Evolutionary conservation across 2,113 vertebrate genomes (phyloP), one percentile per base, ranked within the genome.

Genomic region (Astur gentilis): DNA sequence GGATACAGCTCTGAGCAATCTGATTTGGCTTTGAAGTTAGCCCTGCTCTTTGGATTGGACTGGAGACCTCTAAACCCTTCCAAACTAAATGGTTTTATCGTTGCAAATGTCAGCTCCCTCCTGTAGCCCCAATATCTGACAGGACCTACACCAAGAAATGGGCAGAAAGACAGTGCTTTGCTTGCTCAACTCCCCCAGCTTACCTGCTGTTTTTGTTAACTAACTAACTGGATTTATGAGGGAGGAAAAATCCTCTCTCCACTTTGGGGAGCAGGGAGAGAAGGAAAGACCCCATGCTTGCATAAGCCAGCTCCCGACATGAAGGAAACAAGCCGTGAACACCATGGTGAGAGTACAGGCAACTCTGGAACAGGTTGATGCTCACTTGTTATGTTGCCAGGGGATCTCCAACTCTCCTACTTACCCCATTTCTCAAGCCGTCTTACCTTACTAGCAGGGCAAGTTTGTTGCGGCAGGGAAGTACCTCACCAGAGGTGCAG

Each of bases 291-390:
- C 19, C 27, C 72, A 16, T 13, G 9, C 6, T 17, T 44, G 6
- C 6, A 61, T 10, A 49, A 91, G 54, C 8, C 62, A 90, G 11
- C 12, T 72, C 50, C 21, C 12, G 61, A 3, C 1, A 2, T 1
- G 20, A 93, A 83, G 71, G 31, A 62, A 90, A 66, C 14, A 61
- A 50, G 7, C 25, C 0, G 0, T 5, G 2, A 78, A 22, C 50
- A 64, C 20, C 47, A 26, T 0, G 0, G 20, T 47, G 42, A n/a
- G 49, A 81, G 45, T 27, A 27, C 7, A 3, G 17, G 32, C 22
- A 52, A 10, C 16, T 60, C 52, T 13, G 40, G 83, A 18, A 52
- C 9, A 40, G 54, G 19, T 4, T 65, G 36, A 16, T 61, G 34
- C 11, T 82, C 44, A 2, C 34, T 60, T 34, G 8, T 23, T 83